Evolutionary conservation across 1,140 invertebrate genomes (phyloP).

Genomic region (Apis laboriosa): DNA sequence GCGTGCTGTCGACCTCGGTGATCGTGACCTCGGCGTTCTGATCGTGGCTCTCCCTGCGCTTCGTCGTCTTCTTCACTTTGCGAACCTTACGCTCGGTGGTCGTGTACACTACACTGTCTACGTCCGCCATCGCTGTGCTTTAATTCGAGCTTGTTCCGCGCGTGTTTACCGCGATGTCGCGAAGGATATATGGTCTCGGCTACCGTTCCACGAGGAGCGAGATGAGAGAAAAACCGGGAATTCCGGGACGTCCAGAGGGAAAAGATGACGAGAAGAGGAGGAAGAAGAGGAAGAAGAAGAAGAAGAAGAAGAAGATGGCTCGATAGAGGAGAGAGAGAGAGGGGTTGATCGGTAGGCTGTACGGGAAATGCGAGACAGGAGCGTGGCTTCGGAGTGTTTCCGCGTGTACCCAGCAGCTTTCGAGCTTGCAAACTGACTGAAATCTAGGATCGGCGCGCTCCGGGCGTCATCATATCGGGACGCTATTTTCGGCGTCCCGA

Average conservation of each 20-base stretch:
- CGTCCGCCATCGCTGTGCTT: constrained; percentile 87
- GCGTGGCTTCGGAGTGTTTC: constrained; percentile 42
- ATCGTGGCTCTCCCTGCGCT: constrained; percentile 88
- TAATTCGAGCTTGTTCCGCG: constrained; percentile 28
- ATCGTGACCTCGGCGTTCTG: constrained; percentile 88
- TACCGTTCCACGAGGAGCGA: constrained; percentile 16
- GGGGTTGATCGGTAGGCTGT: constrained; percentile 33
- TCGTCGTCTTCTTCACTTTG: constrained; percentile 93
- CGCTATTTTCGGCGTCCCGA: constrained; percentile 80
- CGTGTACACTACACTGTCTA: constrained; percentile 91
- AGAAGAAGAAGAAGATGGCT: neutral
- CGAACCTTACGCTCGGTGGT: constrained; percentile 92
- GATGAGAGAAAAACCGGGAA: neutral
- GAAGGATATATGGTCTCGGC: constrained; percentile 2
- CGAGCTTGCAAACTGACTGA: constrained; percentile 81
- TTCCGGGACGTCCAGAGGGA: neutral
- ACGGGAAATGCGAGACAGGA: constrained; percentile 45
- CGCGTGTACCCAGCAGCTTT: constrained; percentile 67
- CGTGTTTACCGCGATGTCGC: constrained; percentile 1
- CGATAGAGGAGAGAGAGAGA: neutral
- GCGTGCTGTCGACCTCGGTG: constrained; percentile 89
- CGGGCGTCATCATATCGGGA: constrained; percentile 80
- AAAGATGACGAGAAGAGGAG: neutral
- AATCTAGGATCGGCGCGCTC: constrained; percentile 79
- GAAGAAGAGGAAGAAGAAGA: neutral